Base-by-base conservation (phyloP, 1,140 invertebrate genomes). In the Drosophila willistoni region DNA sequence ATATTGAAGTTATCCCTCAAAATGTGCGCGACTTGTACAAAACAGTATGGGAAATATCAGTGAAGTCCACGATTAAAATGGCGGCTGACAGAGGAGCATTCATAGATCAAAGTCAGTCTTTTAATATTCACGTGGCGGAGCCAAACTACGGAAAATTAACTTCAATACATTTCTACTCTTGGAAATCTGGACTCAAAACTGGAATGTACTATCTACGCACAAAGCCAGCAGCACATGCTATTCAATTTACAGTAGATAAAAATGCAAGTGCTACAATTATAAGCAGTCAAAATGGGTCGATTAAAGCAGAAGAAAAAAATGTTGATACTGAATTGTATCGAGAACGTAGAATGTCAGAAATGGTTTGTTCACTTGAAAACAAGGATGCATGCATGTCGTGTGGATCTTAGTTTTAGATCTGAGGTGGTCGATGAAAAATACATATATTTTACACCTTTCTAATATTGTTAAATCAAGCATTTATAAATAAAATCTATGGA, bases 151-250 rank as follows among this genome's bases (percentile, higher is more conserved):
- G 96, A 2, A 98, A 98, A 92, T 93, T 99, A 19, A 98, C 97
- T 1, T 99, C 98, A 7, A 99, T 99, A 95, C 99, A 99, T 92
- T 99, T 99, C 92, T 98, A 98, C 93, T 97, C 96, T 0, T 99
- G 99, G 99, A 96, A 97, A 94, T 94, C 96, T 92, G 98, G 99
- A 7, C 93, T 99, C 12, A 99, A 99, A 93, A 99, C 99, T 33
- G 99, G 99, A 41, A 99, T 99, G 98, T 99, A 99, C 92, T 99
- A 99, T 92, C 93, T 99, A 67, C 94, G 99, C 33, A 99, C 98
- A 0, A 99, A 99, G 86, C 97, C 99, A 7, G 98, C 98, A 6
- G 98, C 97, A 2, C 96, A 98, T 91, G 97, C 98, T 7, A 98
- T 99, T 82, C 98, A 99, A 92, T 99, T 99, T 92, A 99, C 99